These are phyloP conservation scores for Pogonophryne albipinna DNA, from an alignment of 2,797 vertebrate genomes.

Conservation along the genomic window DNA sequence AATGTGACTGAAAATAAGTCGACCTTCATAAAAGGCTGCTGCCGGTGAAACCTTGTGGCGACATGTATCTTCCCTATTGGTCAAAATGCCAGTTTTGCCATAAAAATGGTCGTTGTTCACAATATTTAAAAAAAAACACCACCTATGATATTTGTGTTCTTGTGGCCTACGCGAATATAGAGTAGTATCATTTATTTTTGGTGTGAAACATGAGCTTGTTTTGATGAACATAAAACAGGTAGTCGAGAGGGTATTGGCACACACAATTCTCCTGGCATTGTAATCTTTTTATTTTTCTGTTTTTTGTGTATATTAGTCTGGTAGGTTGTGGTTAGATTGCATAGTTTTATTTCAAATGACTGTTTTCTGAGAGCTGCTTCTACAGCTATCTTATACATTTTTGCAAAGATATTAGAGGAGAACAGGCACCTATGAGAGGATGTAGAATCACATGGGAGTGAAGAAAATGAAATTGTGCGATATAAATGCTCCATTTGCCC, in stretches of 20 bases:
- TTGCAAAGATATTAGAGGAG: background rate
- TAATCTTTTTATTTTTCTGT: background rate
- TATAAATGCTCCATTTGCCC: constrained; percentile 8
- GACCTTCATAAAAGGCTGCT: constrained; percentile 83
- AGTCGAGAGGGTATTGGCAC: constrained; percentile 20
- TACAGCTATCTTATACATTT: constrained; percentile 6
- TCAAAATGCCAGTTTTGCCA: constrained; percentile 62
- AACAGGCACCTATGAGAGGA: constrained; percentile 21
- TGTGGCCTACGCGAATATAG: constrained; percentile 3
- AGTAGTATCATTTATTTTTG: constrained; percentile 26
- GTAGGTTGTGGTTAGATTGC: constrained; percentile 4
- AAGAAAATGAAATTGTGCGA: background rate
- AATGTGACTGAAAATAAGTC: constrained; percentile 84
- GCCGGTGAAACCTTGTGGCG: constrained; percentile 56
- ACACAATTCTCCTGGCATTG: constrained; percentile 9
- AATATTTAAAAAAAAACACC: background rate
- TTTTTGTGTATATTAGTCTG: background rate
- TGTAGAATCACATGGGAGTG: background rate
- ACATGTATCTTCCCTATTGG: constrained; percentile 41
- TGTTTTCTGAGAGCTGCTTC: background rate
- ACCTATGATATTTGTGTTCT: constrained; percentile 20
- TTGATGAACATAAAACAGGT: constrained; percentile 49
- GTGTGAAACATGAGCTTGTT: constrained; percentile 49
- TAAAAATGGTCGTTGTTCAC: constrained; percentile 13
- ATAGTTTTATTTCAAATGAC: constrained; percentile 1